These are phyloP conservation scores for Coregonus ussuriensis DNA, from an alignment of 2,797 vertebrate species.

Conservation along the genomic window DNA sequence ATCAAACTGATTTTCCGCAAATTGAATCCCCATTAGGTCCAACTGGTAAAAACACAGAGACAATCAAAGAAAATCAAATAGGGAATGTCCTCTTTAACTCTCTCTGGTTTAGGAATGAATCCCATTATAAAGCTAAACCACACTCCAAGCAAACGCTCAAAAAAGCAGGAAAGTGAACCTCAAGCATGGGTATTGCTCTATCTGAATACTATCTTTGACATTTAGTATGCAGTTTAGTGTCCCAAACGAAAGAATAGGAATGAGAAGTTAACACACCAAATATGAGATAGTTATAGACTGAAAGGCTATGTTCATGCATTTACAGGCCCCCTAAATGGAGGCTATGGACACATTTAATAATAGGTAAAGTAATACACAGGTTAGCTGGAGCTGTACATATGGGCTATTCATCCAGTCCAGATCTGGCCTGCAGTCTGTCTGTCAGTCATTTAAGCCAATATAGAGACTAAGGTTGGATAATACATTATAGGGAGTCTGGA, in stretches of 20 bases:
- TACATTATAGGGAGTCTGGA: not conserved
- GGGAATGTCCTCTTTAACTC: not conserved
- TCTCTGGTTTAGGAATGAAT: conserved; percentile 16
- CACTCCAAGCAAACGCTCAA: conserved; percentile 34
- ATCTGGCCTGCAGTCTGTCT: not conserved
- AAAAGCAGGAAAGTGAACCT: conserved; percentile 44
- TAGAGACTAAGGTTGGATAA: not conserved
- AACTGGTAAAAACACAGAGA: not conserved
- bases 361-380: too few species aligned
- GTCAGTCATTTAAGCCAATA: not conserved
- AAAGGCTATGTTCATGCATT: too few species aligned
- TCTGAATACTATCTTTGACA: not conserved
- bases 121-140: conserved; percentile 30
- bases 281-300: too few species aligned
- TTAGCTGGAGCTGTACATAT: too few species aligned
- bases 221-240: too few species aligned
- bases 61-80: conserved; percentile 5
- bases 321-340: too few species aligned
- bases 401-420: too few species aligned
- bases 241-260: not conserved
- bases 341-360: too few species aligned
- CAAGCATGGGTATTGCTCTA: conserved; percentile 28
- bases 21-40: conserved; percentile 8
- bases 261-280: not conserved
- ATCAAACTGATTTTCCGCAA: conserved; percentile 6